A percentile compares a stretch with the other conserved stretches of the same genome.
These are phyloP conservation scores for Anadara kagoshimensis DNA, from an alignment of 1,140 invertebrate genomes.

Conservation along the genomic window DNA sequence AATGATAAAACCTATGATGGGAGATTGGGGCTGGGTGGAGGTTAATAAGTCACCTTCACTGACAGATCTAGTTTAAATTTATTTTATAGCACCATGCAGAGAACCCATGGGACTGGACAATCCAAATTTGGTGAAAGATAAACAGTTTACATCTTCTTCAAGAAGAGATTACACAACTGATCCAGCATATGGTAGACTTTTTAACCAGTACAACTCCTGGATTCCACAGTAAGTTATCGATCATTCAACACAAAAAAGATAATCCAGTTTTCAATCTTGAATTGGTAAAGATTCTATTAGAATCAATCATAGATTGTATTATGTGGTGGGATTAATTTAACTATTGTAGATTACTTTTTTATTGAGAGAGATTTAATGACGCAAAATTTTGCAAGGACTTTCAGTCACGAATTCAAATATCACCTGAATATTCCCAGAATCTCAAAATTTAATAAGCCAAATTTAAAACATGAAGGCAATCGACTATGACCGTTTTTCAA, in stretches of 20 bases:
- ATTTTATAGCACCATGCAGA: slow-evolving; percentile 13
- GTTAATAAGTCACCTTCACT: too few relatives aligned
- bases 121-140: slow-evolving; percentile 38
- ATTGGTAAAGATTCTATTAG: too few relatives aligned
- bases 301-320: not conserved
- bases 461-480: too few relatives aligned
- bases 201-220: slow-evolving; percentile 51
- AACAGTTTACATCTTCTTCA: slow-evolving; percentile 45
- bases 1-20: too few relatives aligned
- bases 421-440: too few relatives aligned
- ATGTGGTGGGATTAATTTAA: not conserved
- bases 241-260: not conserved
- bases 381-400: too few relatives aligned
- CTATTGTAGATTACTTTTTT: not conserved
- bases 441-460: too few relatives aligned
- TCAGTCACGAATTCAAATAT: too few relatives aligned
- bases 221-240: slow-evolving; percentile 43
- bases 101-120: slow-evolving; percentile 54
- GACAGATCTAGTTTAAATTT: too few relatives aligned
- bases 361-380: too few relatives aligned
- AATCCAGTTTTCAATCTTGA: not conserved
- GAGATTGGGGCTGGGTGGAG: too few relatives aligned
- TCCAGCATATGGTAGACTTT: slow-evolving; percentile 45
- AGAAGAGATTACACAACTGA: slow-evolving; percentile 20
- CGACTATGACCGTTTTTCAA: too few relatives aligned